phyloP scores from a whole-genome alignment of 2,113 vertebrate species.

The Sylvia atricapilla region DNA sequence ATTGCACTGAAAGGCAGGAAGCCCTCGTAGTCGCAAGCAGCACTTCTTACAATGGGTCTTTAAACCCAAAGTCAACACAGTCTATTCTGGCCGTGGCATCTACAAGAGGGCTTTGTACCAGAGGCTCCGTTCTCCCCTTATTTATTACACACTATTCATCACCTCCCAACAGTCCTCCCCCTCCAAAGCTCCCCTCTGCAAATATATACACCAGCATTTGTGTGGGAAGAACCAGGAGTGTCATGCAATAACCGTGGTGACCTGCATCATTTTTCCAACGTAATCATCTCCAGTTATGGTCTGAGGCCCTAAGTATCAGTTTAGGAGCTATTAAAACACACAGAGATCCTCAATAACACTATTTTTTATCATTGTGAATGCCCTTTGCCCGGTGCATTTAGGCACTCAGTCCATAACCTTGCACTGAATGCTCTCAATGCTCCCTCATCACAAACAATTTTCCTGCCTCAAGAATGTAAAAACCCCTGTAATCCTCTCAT shows the following conservation, averaged over 20 bases:
- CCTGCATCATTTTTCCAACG: background rate
- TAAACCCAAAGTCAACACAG: background rate
- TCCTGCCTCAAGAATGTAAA: background rate
- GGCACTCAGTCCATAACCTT: background rate
- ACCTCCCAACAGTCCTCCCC: background rate
- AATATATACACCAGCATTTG: background rate
- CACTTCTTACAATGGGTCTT: constrained; percentile 6
- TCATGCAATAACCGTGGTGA: background rate
- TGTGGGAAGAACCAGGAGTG: background rate
- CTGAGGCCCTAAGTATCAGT: background rate
- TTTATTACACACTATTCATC: constrained; percentile 13
- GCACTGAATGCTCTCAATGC: background rate
- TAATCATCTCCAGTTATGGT: background rate
- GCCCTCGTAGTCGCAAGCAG: background rate
- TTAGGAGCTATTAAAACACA: background rate
- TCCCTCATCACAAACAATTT: background rate
- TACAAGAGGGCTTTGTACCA: constrained; percentile 26
- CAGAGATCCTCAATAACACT: background rate
- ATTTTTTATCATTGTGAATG: background rate
- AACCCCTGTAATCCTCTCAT: constrained; percentile 33
- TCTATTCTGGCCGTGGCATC: background rate
- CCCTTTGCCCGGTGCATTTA: background rate
- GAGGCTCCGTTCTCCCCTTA: background rate
- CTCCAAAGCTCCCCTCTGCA: background rate
- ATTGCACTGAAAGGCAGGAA: background rate